phyloP scores from a whole-genome alignment of 2,113 vertebrate species.

The Merops nubicus region DNA sequence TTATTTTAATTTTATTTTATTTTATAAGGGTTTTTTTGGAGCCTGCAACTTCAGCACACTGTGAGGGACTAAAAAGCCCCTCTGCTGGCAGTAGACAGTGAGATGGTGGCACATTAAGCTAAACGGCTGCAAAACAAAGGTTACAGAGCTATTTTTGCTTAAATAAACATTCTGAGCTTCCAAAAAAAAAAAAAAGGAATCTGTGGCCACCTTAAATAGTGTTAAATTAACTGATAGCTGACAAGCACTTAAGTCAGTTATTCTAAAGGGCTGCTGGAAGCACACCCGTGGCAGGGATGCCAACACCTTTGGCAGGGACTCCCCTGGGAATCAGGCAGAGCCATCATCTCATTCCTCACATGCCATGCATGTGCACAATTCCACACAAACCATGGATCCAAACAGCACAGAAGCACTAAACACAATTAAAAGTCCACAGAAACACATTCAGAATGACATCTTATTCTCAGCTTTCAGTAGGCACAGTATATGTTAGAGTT shows the following conservation, averaged over 20 bases:
- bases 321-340: background rate
- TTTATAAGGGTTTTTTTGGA: background rate
- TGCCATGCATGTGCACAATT: background rate
- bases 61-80: background rate
- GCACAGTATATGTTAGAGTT: background rate
- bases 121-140: background rate
- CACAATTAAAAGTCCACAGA: background rate
- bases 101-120: fast-evolving
- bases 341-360: background rate
- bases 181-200: background rate
- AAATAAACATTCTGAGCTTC: background rate
- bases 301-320: fast-evolving
- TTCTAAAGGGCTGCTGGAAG: background rate
- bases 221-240: constrained; percentile 4
- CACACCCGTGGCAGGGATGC: background rate
- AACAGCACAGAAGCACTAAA: background rate
- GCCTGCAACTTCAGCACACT: fast-evolving
- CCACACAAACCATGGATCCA: background rate
- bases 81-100: fast-evolving
- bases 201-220: background rate
- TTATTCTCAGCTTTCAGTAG: constrained; percentile 44
- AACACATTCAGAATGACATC: constrained; percentile 8
- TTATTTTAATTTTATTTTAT: fast-evolving
- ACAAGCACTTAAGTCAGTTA: background rate
- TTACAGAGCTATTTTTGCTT: background rate